Evolutionary conservation across 2,888 invertebrate species (phyloP).

Genomic region (Aelia acuminata): DNA sequence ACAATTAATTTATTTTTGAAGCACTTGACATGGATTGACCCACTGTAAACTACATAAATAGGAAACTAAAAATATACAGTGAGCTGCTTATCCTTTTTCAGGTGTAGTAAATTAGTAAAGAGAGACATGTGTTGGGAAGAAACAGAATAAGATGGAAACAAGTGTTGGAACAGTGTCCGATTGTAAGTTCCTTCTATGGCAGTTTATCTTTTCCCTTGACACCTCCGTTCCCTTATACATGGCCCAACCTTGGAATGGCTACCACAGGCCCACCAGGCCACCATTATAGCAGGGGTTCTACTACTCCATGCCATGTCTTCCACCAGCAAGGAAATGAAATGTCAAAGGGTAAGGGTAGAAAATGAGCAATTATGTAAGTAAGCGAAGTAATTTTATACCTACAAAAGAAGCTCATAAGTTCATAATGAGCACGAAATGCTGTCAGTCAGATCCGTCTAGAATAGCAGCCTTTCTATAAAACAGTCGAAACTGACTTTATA

Average conservation of each 20-base stretch:
- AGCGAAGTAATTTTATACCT: background rate
- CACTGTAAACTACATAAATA: no score
- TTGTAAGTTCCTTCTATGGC: constrained; percentile 1
- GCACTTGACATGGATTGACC: no score
- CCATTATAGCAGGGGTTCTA: background rate
- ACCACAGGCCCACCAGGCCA: background rate
- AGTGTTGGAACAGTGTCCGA: constrained; percentile 5
- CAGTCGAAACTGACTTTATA: no score
- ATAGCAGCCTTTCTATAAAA: no score
- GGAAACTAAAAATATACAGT: background rate
- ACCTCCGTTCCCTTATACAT: constrained; percentile 38
- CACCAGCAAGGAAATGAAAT: background rate
- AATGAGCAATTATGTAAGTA: background rate
- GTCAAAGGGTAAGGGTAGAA: background rate
- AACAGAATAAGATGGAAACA: constrained; percentile 46
- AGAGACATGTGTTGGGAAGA: constrained; percentile 19
- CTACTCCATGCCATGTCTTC: background rate
- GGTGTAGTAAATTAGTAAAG: constrained; percentile 1
- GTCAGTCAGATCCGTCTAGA: no score
- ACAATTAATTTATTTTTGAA: no score
- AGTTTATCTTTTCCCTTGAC: constrained; percentile 45
- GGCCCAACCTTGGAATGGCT: background rate
- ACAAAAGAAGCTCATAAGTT: background rate
- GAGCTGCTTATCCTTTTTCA: background rate
- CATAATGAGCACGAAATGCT: background rate